Percentiles rank a stretch among this genome's conserved stretches.
These are phyloP conservation scores for Dendrocincla tyrannina DNA, from an alignment of 2,797 vertebrate genomes.

Conservation along the genomic window DNA sequence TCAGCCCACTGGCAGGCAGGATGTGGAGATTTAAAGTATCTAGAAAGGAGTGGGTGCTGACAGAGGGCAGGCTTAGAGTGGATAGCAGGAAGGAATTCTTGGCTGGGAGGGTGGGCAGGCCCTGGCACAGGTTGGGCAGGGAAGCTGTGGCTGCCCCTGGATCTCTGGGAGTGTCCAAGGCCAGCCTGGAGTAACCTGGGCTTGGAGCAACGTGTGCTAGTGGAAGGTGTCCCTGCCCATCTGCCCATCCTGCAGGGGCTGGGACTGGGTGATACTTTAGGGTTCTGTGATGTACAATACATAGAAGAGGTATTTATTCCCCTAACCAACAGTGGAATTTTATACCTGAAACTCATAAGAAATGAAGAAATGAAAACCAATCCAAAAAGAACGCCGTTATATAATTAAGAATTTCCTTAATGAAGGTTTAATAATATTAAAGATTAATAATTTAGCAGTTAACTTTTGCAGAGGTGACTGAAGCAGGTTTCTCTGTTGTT, in stretches of 20 bases:
- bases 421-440: accelerated
- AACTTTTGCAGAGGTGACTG: background rate
- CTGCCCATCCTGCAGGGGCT: background rate
- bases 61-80: background rate
- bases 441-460: background rate
- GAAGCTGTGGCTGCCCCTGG: background rate
- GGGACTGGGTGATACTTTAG: background rate
- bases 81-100: accelerated
- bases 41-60: background rate
- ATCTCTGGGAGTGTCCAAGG: background rate
- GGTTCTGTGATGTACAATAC: background rate
- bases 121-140: background rate
- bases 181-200: background rate
- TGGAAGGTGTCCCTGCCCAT: background rate
- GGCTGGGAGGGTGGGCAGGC: too few species aligned
- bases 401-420: background rate
- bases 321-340: background rate
- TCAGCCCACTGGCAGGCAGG: background rate
- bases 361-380: background rate
- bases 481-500: background rate
- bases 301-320: background rate
- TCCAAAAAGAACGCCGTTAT: accelerated
- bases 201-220: accelerated
- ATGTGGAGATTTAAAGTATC: background rate
- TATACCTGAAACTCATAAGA: background rate